Percentiles rank a stretch among this genome's conserved stretches.
Conservation (phyloP, 2,888 invertebrate species). For the Craniophora ligustri region DNA sequence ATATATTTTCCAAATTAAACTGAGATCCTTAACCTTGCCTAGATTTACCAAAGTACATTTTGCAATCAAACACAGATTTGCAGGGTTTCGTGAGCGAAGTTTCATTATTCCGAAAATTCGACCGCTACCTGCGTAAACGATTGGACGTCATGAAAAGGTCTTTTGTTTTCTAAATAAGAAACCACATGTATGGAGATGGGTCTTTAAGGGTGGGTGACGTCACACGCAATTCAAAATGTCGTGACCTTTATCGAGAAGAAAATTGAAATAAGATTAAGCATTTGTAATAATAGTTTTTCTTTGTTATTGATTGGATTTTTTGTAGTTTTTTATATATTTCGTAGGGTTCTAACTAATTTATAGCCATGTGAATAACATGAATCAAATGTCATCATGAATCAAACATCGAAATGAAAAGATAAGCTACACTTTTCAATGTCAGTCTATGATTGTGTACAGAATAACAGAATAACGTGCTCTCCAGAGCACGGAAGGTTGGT, state of each 20-base stretch:
- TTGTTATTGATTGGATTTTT: neutral
- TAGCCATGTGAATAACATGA: too few relatives aligned
- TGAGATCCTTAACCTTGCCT: constrained; percentile 14
- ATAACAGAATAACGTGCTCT: too few relatives aligned
- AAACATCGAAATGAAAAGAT: too few relatives aligned
- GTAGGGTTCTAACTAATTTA: too few relatives aligned
- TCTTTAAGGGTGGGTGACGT: constrained; percentile 10
- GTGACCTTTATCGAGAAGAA: neutral
- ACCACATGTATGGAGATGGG: constrained; percentile 31
- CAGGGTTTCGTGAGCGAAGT: constrained; percentile 27
- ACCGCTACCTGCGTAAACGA: neutral
- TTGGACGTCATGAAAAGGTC: constrained; percentile 18
- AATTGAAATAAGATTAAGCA: neutral
- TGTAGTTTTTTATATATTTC: too few relatives aligned
- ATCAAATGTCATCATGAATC: too few relatives aligned
- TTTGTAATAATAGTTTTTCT: too few relatives aligned
- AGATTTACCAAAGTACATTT: constrained; percentile 14
- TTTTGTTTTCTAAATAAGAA: constrained; percentile 30
- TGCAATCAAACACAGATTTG: constrained; percentile 45
- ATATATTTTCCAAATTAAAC: neutral
- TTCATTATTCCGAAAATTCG: constrained; percentile 4
- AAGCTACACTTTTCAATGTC: too few relatives aligned
- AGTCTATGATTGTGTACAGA: too few relatives aligned
- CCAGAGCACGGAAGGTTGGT: too few relatives aligned
- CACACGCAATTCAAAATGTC: neutral